A percentile compares a stretch with the other conserved stretches of the same genome.
Evolutionary conservation across 2,888 invertebrate species (phyloP).

Genomic region (Cybosia mesomella): DNA sequence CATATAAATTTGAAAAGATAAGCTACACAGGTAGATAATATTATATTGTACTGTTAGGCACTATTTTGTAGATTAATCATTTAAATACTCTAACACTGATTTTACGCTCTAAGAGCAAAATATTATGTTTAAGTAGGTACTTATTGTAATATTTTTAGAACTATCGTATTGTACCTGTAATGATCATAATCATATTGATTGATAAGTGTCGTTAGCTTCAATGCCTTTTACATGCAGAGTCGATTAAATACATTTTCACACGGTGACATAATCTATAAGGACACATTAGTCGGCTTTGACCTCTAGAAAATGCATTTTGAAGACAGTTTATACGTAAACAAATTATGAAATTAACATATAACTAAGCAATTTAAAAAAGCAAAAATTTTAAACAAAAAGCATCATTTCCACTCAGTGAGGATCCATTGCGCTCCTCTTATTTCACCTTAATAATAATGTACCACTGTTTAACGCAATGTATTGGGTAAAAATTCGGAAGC

Average conservation of each 20-base stretch:
- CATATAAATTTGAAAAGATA: too few species aligned
- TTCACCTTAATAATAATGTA: neutral
- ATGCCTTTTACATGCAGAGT: neutral
- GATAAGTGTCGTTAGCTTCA: neutral
- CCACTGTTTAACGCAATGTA: slow-evolving; percentile 12
- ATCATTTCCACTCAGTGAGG: neutral
- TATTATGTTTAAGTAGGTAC: too few species aligned
- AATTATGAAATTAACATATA: neutral
- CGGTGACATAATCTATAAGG: neutral
- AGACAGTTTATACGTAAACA: neutral
- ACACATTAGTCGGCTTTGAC: neutral
- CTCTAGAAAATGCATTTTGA: neutral
- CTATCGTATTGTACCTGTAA: too few species aligned
- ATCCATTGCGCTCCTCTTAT: neutral
- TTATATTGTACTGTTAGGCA: too few species aligned
- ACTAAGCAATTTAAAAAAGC: neutral
- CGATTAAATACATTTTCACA: neutral
- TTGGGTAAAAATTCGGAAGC: slow-evolving; percentile 18
- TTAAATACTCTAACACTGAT: too few species aligned
- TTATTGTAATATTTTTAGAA: too few species aligned
- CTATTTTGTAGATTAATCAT: too few species aligned
- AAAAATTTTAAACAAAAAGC: neutral
- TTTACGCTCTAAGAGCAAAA: too few species aligned
- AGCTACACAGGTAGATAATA: too few species aligned
- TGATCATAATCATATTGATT: neutral